phyloP scores from a whole-genome alignment of 2,888 invertebrate genomes.

The Agrotis ipsilon region DNA sequence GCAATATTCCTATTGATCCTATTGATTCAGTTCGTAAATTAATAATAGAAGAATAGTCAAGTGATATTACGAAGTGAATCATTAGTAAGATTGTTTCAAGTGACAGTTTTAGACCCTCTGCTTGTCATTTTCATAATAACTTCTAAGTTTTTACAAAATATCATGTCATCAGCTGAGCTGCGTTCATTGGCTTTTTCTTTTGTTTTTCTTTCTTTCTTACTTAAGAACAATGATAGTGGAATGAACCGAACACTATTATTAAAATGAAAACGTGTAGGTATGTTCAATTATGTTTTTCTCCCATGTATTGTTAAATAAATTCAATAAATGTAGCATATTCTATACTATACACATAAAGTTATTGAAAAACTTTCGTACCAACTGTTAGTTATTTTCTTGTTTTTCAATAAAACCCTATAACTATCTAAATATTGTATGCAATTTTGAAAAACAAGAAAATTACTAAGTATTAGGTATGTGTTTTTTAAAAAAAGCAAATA shows the following conservation, averaged over 20 bases:
- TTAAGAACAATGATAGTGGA: constrained; percentile 10
- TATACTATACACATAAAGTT: not conserved
- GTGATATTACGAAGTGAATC: no score
- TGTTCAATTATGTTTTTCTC: constrained; percentile 9
- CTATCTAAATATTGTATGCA: no score
- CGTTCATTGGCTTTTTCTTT: constrained; percentile 5
- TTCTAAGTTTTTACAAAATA: not conserved
- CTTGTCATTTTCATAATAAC: not conserved
- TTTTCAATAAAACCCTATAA: no score
- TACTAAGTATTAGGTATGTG: no score
- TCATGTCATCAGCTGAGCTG: constrained; percentile 4
- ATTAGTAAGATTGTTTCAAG: no score
- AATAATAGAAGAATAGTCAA: no score
- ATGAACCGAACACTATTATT: constrained; percentile 7
- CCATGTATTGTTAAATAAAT: constrained; percentile 7
- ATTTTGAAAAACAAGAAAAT: no score
- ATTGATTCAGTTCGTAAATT: no score
- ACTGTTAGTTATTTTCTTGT: not conserved
- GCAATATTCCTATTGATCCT: no score
- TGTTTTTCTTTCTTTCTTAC: constrained; percentile 19
- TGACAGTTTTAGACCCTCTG: no score
- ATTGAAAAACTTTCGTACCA: not conserved
- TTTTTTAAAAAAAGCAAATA: no score
- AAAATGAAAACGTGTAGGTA: constrained; percentile 1
- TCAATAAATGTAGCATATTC: not conserved